Base-by-base conservation (phyloP, 2,888 invertebrate genomes). In the Mimumesa dahlbomi region DNA sequence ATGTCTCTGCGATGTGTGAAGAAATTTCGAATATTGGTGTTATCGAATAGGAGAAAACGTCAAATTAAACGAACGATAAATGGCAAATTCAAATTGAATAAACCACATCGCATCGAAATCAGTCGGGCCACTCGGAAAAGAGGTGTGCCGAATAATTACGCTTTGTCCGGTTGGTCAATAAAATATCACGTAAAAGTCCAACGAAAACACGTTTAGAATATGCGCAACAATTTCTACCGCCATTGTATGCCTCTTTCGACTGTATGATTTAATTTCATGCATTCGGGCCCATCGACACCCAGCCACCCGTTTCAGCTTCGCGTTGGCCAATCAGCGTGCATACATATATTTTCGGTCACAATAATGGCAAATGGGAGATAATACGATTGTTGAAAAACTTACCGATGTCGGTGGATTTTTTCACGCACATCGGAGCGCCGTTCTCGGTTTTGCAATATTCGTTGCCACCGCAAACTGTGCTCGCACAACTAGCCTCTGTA, bases 401-500 rank as follows among this genome's bases (percentile, higher is more conserved):
- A 88, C 88, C 87, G 42, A 79, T 77, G 49, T 73, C 79, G n/a
- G 82, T 73, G 3, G 77, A 74, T 2, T 83, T 84, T 58, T 72
- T 79, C 46, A 87, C 84, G 45, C 88, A 89, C 13, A 69, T 84
- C 18, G 88, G 84, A 21, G 61, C 59, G 9, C 86, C 87, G 50
- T 86, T 84, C 42, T 86, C 84, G 0, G 77, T 84, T 63, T 77
- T 85, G 67, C 88, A 88, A 50, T 87, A 87, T 52, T 87, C 83
- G 13, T 87, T 86, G 9, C 62, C 65, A 2, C 82, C 80, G 57
- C 88, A 88, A 7, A 85, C 62, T 54, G 80, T 82, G 9, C 79
- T 82, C 1, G 81, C 65, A 45, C 88, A 88, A 63, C 77, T 85
- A 21, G 75, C 72, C 6, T 65, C 87, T 86, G 56, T 13, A 53